Base-by-base conservation (phyloP, 2,113 vertebrate species). In the Coptodon rendalli region DNA sequence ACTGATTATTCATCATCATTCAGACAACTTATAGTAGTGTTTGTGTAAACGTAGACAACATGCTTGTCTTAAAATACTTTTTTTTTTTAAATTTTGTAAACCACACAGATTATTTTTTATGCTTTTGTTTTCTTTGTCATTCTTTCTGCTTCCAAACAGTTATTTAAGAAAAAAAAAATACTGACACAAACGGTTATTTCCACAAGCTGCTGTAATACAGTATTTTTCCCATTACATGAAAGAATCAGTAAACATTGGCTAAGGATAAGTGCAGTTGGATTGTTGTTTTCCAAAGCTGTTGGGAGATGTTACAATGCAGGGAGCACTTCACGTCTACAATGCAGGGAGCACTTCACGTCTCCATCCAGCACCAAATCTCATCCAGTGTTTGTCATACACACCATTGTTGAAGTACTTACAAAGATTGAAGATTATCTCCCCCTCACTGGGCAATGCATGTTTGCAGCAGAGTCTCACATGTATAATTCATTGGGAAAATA, bases 401-500 rank as follows among this genome's bases (percentile, higher is more conserved):
- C 94, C 93, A 93, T 96, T 92, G 91, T 94, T 93, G 93, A 96
- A 97, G 93, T 95, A 95, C 93, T 95, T 94, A 93, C 94, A 91
- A 95, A 96, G 96, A 96, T 94, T 93, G 94, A 94, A 95, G 94
- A 96, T 96, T 96, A 96, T 95, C 96, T 97, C 95, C 94, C 95
- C 93, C 96, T 95, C 94, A 94, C 93, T 95, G 94, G 94, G 94
- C 90, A 94, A 86, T 92, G 95, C 95, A 92, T 96, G 94, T 96
- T 97, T 94, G 95, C 94, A 91, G 94, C 89, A 38, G 43, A 93
- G 90, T 82, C 87, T 90, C 94, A 94, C 89, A 96, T 97, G 95
- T 96, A 97, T 97, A 97, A 97, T 97, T 98, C 95, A 97, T 96
- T 87, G 92, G 92, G 84, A 97, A 97, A 97, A 96, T 96, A 97